A percentile compares a stretch with the other conserved stretches of the same genome.
These are phyloP conservation scores for Rhopalosiphum maidis DNA, from an alignment of 1,140 invertebrate species.

Conservation along the genomic window DNA sequence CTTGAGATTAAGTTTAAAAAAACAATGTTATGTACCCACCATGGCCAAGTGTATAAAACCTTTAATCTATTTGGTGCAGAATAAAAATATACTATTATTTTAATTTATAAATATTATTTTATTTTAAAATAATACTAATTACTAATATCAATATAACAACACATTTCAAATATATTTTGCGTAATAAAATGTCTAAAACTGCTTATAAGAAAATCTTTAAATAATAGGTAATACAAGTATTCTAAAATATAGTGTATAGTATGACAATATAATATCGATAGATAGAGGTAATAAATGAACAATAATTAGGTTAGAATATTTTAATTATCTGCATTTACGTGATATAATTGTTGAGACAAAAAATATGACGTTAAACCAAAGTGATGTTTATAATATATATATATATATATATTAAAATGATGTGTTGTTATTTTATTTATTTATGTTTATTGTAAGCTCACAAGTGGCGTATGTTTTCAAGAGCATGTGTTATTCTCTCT, in stretches of 20 bases:
- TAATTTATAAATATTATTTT: neutral
- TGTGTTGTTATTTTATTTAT: no score
- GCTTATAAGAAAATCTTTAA: neutral
- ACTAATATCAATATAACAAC: neutral
- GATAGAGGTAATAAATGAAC: neutral
- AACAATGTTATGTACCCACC: neutral
- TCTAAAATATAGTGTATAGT: neutral
- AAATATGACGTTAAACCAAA: neutral
- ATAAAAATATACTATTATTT: neutral
- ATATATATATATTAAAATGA: no score
- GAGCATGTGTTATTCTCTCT: no score
- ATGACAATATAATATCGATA: neutral
- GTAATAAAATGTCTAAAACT: neutral
- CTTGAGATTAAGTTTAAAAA: neutral
- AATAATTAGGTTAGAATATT: neutral
- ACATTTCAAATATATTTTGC: neutral
- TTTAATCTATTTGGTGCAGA: neutral
- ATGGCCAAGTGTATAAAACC: neutral
- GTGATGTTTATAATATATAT: neutral
- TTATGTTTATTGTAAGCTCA: no score
- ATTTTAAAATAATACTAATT: neutral
- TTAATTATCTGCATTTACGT: neutral
- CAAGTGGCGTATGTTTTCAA: no score
- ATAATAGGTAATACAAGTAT: neutral
- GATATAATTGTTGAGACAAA: neutral